Base-by-base conservation (phyloP, 2,888 invertebrate species). In the Diloba caeruleocephala region DNA sequence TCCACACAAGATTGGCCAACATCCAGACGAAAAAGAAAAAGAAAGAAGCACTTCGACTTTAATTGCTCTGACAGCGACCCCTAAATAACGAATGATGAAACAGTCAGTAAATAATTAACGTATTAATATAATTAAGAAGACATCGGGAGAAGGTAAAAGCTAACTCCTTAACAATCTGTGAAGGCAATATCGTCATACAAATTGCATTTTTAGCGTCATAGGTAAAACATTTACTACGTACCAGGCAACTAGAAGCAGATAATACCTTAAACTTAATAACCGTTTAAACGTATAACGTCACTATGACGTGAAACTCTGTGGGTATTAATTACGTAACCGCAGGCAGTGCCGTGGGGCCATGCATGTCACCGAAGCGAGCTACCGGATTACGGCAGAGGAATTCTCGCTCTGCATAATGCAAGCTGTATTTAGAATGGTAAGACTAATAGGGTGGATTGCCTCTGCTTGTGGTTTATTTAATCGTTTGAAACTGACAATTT, bases 281-380 rank as follows among this genome's bases (percentile, higher is more conserved):
- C 31, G 9, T 31, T 45, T 42, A 23, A 29, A 45, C 17, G 31
- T 38, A 42, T 39, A 45, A 51, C 38, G 52, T 60, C 42, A 45
- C 9, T 29, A 38, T 51, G 45, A 46, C 61, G 45, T 45, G 33
- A 17, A 45, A 31, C 53, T 32, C 46, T 32, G 43, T 39, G 50
- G 43, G 60, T 42, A 66, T 54, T 73, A 63, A 66, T 70, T 60
- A 31, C 36, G 1, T 49, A 49, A 59, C 58, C 51, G 45, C 66
- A 59, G 37, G 52, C 43, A 29, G 29, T 34, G 42, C 56, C 34
- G 33, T 34, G 37, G 52, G 49, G 39, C 48, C 17, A 36, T 48
- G 45, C 64, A 46, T 46, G 38, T 48, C 41, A 14, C 26, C 14
- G 21, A 48, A 50, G 29, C 41, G 21, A 44, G 39, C 15, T 19